Evolutionary conservation across 1,140 invertebrate species (phyloP), one percentile per base, ranked within the genome.

Genomic region (Pomacea maculata): DNA sequence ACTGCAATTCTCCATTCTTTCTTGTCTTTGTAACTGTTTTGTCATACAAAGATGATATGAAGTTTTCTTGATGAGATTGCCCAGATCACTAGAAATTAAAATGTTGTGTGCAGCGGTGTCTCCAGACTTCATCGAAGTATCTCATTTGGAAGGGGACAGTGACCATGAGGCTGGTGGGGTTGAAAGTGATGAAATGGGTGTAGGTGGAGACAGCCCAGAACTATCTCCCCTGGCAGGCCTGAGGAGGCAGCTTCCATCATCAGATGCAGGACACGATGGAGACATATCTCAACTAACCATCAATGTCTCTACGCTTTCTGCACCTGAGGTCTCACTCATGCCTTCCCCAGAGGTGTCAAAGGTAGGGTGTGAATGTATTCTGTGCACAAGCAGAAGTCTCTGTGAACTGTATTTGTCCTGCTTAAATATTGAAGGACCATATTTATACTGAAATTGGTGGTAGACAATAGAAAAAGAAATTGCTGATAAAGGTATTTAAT

Each of bases 311-410:
- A 90, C 89, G 0, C 84, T 88, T 19, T 90, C 89, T 14, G 89
- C 88, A 63, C 89, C 89, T 25, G 89, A 90, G 70, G 88, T 90
- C 14, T 90, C 88, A 8, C 80, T 89, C 12, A 85, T 89, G 73
- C 89, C 89, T 45, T 90, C 89, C 45, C 89, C 89, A 65, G 88
- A 88, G 71, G 84, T 89, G 71, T 84, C 83, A 65, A 90, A 89
- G 86, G 89, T 88, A 82, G 45, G 65, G 21, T 75, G 21, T 29
- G 34, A 70, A 70, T 70, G 57, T 17, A 14, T 61, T 61, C 15
- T 61, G 57, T 61, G 57, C 15, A 61, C 57, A 61, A 11, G 57
- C 15, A 61, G 15, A 25, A 25, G 57, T 17, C 57, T 14, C 57
- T 9, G 34, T 45, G 34, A 45, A 45, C 34, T 45, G 34, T 45